Conservation (phyloP, 2,888 invertebrate species). For the Trachelus tabidus region DNA sequence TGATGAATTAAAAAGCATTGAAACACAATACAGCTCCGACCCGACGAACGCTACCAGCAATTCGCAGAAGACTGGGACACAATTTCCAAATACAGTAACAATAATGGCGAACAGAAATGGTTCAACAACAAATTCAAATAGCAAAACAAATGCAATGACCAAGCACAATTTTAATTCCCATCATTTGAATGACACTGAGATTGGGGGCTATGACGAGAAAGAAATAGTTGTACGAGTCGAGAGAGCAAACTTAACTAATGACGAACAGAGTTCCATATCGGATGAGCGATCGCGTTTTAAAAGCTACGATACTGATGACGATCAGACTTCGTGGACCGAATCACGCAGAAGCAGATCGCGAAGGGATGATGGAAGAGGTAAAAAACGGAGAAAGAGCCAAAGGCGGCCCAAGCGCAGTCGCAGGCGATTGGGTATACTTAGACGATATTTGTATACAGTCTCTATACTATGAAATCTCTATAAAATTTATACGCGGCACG, state of each 20-base stretch:
- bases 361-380: slow-evolving; percentile 59
- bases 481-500: slow-evolving; percentile 1
- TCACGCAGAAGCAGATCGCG: slow-evolving; percentile 45
- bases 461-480: neutral
- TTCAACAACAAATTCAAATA: neutral
- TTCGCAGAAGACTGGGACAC: neutral
- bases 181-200: neutral
- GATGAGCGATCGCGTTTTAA: neutral
- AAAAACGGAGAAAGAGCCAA: slow-evolving; percentile 55
- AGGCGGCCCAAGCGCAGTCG: slow-evolving; percentile 59
- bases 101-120: neutral
- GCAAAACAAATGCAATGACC: neutral
- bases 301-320: slow-evolving; percentile 21
- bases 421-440: slow-evolving; percentile 60
- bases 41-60: neutral
- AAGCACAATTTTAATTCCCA: neutral
- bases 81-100: neutral
- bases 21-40: neutral
- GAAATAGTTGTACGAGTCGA: neutral
- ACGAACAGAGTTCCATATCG: slow-evolving; percentile 1
- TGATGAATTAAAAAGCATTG: neutral
- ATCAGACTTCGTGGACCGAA: slow-evolving; percentile 35
- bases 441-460: slow-evolving; percentile 29
- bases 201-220: neutral
- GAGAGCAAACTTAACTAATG: neutral